Percentiles rank a stretch among this genome's conserved stretches.
phyloP scores from a whole-genome alignment of 2,888 invertebrate species.

The Meghimatium bilineatum region DNA sequence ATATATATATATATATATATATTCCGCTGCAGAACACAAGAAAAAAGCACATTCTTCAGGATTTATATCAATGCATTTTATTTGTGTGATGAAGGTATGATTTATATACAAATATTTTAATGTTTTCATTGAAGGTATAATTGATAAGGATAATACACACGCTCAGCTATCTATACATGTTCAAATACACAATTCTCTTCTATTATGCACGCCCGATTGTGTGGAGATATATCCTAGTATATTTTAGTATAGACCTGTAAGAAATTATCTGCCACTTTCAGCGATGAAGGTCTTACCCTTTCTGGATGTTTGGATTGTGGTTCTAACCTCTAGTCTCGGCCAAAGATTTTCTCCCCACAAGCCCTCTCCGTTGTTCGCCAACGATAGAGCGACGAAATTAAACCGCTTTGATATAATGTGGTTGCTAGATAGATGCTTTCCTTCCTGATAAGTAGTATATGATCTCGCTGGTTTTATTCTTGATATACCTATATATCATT shows the following conservation, averaged over 20 bases:
- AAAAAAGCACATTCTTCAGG: too few relatives aligned
- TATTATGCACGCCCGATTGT: too few relatives aligned
- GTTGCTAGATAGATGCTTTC: neutral
- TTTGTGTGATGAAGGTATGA: too few relatives aligned
- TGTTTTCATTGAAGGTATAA: too few relatives aligned
- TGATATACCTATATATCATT: neutral
- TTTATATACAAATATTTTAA: too few relatives aligned
- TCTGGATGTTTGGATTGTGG: neutral
- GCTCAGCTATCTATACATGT: too few relatives aligned
- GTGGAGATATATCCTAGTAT: too few relatives aligned
- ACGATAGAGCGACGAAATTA: neutral
- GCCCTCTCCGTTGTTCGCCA: neutral
- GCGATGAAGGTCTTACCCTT: neutral
- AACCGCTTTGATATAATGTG: neutral
- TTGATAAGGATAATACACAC: too few relatives aligned
- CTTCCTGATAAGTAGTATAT: neutral
- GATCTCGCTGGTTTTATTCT: neutral
- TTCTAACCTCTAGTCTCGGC: slow-evolving; percentile 10
- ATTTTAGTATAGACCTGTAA: neutral
- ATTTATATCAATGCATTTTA: too few relatives aligned
- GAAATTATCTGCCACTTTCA: neutral
- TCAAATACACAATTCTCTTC: too few relatives aligned
- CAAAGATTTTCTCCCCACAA: neutral
- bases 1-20: too few relatives aligned
- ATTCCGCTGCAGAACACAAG: too few relatives aligned